Percentiles rank a stretch among this genome's conserved stretches.
Conservation (phyloP, 35 echinoderm and acorn worm species). For the Amphiura filiformis region DNA sequence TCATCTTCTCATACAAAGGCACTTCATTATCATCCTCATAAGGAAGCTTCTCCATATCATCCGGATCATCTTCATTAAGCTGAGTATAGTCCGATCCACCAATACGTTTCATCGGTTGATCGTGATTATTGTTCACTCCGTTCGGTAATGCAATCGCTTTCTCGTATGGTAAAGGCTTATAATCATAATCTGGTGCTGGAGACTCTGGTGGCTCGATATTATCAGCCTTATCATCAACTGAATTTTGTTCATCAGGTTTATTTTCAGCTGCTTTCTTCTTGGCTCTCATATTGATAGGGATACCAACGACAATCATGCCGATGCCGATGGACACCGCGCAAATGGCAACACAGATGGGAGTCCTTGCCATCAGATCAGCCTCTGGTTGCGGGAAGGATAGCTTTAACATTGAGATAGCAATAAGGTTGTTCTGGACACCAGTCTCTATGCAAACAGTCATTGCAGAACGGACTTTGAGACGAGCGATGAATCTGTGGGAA, state of each 20-base stretch:
- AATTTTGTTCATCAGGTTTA: neutral
- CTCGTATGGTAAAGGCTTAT: neutral
- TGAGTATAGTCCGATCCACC: no score
- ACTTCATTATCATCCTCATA: neutral
- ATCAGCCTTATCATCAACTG: slow-evolving; percentile 50
- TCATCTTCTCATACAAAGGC: neutral
- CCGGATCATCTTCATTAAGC: no score
- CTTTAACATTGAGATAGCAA: slow-evolving; percentile 89
- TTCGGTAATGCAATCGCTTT: neutral
- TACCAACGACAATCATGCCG: slow-evolving; percentile 62
- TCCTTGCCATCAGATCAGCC: slow-evolving; percentile 86
- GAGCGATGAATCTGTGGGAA: slow-evolving; percentile 60
- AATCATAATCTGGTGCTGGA: neutral
- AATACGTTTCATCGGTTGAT: no score
- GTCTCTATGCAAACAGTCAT: slow-evolving; percentile 83
- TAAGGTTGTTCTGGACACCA: slow-evolving; percentile 95
- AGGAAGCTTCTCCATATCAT: neutral
- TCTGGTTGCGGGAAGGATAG: slow-evolving; percentile 93
- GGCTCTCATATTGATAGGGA: slow-evolving; percentile 67
- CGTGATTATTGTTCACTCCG: neutral
- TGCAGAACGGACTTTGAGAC: slow-evolving; percentile 54
- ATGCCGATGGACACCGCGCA: slow-evolving; percentile 71
- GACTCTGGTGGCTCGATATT: neutral
- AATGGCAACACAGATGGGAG: slow-evolving; percentile 84
- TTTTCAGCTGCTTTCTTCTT: slow-evolving; percentile 60